Evolutionary conservation across 2,113 vertebrate genomes (phyloP).

Genomic region (Neolamprologus caudopunctatus): DNA sequence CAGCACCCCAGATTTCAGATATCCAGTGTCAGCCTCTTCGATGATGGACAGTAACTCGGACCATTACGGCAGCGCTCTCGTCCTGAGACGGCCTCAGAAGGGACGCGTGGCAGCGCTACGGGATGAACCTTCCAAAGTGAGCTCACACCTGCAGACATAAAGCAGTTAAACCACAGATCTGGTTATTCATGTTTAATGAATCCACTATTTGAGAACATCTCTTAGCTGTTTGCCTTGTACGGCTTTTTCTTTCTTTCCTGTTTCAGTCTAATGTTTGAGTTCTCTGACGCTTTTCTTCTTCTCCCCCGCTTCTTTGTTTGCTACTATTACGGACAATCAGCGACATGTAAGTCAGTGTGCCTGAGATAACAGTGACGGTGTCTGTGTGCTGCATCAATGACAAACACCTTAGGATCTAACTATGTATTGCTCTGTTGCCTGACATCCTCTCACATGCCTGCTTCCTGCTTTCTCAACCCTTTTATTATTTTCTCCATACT

Average conservation of each 20-base stretch:
- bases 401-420: background rate
- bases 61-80: constrained; percentile 78
- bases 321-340: constrained; percentile 57
- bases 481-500: background rate
- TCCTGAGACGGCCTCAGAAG: constrained; percentile 87
- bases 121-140: constrained; percentile 93
- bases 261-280: background rate
- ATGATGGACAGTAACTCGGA: constrained; percentile 80
- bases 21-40: constrained; percentile 76
- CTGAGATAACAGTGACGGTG: background rate
- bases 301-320: constrained; percentile 41
- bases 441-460: background rate
- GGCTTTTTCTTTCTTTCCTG: background rate
- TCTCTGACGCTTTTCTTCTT: constrained; percentile 39
- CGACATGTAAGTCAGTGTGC: constrained; percentile 66
- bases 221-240: background rate
- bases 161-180: background rate
- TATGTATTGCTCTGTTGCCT: background rate
- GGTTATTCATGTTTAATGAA: background rate
- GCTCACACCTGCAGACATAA: background rate
- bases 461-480: background rate
- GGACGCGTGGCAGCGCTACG: constrained; percentile 84
- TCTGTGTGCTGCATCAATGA: background rate
- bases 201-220: background rate
- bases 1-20: constrained; percentile 88